Evolutionary conservation across 2,797 vertebrate genomes (phyloP), one percentile per base, ranked within the genome.

Genomic region (Sebastes aleutianus): DNA sequence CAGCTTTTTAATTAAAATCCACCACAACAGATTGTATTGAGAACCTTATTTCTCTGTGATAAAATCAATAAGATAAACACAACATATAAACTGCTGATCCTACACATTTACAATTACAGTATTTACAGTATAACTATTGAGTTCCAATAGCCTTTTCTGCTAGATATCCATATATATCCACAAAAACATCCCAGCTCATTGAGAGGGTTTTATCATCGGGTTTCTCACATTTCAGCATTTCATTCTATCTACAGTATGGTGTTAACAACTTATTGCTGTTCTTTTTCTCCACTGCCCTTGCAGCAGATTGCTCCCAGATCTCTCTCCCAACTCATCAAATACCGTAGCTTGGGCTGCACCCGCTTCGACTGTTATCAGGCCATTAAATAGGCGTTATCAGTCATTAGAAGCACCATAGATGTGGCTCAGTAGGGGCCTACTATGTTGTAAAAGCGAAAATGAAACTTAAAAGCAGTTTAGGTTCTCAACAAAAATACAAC

Each of bases 1-100:
- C n/a, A 62, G 24, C 70, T 79, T 69, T 32, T 3, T 69, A 79
- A 83, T 80, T 76, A 58, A 24, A 71, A 47, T 26, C 57, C n/a
- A 72, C 22, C n/a, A 26, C 26, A 26, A 16, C 50, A 56, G 61
- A 68, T 26, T 32, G 69, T 34, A 14, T 4, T 6, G 22, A 65
- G 39, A 43, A 18, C 1, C 24, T 18, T 65, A 73, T 70, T 56
- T 65, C 50, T 63, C 34, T 39, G 18, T 20, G 47, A 50, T 39
- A 50, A 1, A 26, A 63, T 75, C 43, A 57, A 66, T 62, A 29
- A 31, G 9, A 43, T 16, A n/a, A 66, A 66, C 43, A 22, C 53
- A 20, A 29, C 67, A 32, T 62, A 13, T 36, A n/a, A 36, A 58
- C 11, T 59, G 14, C 8, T 26, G 2, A 36, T n/a, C 13, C 16